Base-by-base conservation (phyloP, 2,797 vertebrate genomes). In the Mallotus villosus region DNA sequence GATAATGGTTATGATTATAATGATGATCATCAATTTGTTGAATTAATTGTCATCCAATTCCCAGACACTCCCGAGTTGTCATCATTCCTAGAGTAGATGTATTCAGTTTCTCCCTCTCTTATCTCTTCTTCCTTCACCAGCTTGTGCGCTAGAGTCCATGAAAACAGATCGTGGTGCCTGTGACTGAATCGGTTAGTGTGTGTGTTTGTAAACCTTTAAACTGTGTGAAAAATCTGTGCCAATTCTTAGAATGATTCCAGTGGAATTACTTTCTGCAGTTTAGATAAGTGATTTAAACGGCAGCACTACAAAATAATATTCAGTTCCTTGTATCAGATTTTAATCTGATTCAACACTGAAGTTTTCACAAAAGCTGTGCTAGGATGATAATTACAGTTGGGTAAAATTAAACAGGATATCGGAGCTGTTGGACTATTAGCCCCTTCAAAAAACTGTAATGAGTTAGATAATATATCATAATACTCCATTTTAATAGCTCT, bases 171-270 rank as follows among this genome's bases (percentile, higher is more conserved):
- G 7, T 1, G 14, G n/a, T 17, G 51, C 51, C 51, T 21, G 6
- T 21, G 8, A 57, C 16, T 19, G 37, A 27, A 29, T 63, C 34
- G 29, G 17, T 63, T 32, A 2, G 5, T 29, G 27, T 17, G 5
- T 29, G 17, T 62, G 27, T 17, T 17, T 29, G 24, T 62, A 8
- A 16, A 16, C n/a, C 14, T 1, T 29, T 7, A 16, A 17, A 16
- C 14, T 61, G 59, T 61, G 59, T 61, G 22, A 64, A 11, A 63
- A 53, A 68, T 63, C 34, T 37, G 27, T 70, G 60, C 25, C 63
- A 70, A 74, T 64, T 58, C 41, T 63, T 21, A 14, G 37, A 74
- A 74, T 74, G 51, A 74, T 21, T 64, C 16, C 25, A 22, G 34
- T 21, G 21, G 69, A 74, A 74, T 70, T 9, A 74, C 59, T 69